Evolutionary conservation across 2,113 vertebrate species (phyloP).

Genomic region (Cololabis saira): DNA sequence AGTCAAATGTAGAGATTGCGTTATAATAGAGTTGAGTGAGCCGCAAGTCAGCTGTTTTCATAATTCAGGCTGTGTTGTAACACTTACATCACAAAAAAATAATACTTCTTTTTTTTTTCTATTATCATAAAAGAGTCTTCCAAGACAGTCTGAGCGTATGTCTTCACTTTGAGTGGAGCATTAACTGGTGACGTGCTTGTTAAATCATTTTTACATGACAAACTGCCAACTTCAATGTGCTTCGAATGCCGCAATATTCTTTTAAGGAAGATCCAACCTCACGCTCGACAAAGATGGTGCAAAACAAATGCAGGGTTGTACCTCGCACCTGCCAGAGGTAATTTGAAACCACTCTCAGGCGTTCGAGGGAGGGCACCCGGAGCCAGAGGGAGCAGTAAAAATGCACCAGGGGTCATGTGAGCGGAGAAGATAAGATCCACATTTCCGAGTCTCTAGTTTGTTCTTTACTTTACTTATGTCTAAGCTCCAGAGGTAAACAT

Average conservation of each 20-base stretch:
- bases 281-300: neutral
- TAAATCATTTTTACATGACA: neutral
- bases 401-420: neutral
- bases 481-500: neutral
- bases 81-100: neutral
- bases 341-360: neutral
- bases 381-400: neutral
- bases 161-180: no score
- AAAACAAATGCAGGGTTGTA: neutral
- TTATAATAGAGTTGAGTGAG: no score
- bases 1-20: neutral
- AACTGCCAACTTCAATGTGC: no score
- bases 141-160: no score
- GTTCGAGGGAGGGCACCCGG: neutral
- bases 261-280: no score
- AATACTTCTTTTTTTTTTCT: no score
- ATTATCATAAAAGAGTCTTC: neutral
- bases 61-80: neutral
- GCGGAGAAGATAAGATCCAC: neutral
- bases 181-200: neutral
- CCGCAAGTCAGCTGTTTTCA: slow-evolving; percentile 19
- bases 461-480: neutral
- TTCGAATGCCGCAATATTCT: no score
- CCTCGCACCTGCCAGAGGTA: slow-evolving; percentile 13
- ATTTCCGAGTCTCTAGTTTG: neutral